Percentiles rank a stretch among this genome's conserved stretches.
Conservation (phyloP, 2,888 invertebrate genomes). For the Myopa tessellatipennis region DNA sequence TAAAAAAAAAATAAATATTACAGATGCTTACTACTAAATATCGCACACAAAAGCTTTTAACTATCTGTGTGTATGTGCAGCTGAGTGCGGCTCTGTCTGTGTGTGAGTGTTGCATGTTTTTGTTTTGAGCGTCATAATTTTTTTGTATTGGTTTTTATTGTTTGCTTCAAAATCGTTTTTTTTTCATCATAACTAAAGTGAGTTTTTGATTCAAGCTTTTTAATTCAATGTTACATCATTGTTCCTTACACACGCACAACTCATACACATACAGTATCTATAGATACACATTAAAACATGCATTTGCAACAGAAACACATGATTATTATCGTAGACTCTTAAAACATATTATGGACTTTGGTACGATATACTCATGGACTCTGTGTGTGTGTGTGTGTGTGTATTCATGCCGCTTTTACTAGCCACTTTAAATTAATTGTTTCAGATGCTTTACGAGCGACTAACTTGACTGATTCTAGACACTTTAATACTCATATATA, state of each 20-base stretch:
- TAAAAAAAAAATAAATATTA: too few relatives aligned
- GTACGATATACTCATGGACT: too few relatives aligned
- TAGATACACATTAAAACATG: neutral
- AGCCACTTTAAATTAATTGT: neutral
- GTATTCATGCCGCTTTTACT: neutral
- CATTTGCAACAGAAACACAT: neutral
- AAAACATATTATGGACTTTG: too few relatives aligned
- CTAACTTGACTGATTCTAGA: neutral
- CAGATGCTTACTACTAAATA: too few relatives aligned
- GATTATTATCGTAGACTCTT: neutral
- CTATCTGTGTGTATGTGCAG: neutral
- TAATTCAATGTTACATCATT: neutral
- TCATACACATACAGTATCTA: neutral
- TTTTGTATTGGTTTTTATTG: neutral
- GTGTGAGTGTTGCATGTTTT: neutral
- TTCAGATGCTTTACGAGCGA: neutral
- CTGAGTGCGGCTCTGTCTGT: neutral
- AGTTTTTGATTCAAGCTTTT: neutral
- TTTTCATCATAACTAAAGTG: neutral
- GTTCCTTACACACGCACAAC: neutral
- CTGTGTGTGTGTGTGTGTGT: too few relatives aligned
- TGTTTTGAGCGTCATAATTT: neutral
- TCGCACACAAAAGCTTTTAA: too few relatives aligned
- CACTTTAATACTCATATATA: neutral
- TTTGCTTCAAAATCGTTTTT: constrained; percentile 6